Base-by-base conservation (phyloP, 92 coral and sea anemone species). In the Siderastrea siderea region DNA sequence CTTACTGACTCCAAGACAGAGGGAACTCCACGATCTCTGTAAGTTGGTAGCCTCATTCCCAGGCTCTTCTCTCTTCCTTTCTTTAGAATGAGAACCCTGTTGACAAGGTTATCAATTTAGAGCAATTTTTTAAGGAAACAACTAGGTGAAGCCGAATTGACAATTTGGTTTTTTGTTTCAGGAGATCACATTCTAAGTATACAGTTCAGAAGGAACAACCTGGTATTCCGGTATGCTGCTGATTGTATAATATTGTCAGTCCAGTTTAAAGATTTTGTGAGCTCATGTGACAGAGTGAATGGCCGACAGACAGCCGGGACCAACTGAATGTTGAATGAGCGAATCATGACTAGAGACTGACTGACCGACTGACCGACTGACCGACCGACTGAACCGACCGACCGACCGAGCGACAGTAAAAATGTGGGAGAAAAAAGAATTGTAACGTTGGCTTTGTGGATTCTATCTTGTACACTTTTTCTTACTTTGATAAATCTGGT, bases 1-100 rank as follows among this genome's bases (percentile, higher is more conserved):
- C 86, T 89, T 77, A 76, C 82, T 48, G 95, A 92, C 55, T 81
- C 90, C 51, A 80, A 90, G 57, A 86, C 95, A 2, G 78, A 83
- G 13, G 75, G 77, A 71, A 82, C 88, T 12, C 75, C 57, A 6
- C 78, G 83, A 45, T 52, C 83, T 47, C n/a, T 44, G 89, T 85
- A 85, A 85, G 83, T 78, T 8, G 2, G 45, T 55, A 17, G n/a
- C 47, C 61, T 61, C 57, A 2, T 17, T 63, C 26, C 12, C 38
- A 16, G 65, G 65, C 52, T 14, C 2, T 5, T 55, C 61, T 55
- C 61, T 6, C 17, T 66, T 19, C 47, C 71, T 1, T 6, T 4
- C 11, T 66, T 66, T 66, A 9, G 44, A 43, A 66, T 66, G 38
- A 26, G 38, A 26, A 26, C 38, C 38, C 38, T 26, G 38, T 26